Evolutionary conservation across 2,888 invertebrate species (phyloP).

Genomic region (Callimorpha dominula): DNA sequence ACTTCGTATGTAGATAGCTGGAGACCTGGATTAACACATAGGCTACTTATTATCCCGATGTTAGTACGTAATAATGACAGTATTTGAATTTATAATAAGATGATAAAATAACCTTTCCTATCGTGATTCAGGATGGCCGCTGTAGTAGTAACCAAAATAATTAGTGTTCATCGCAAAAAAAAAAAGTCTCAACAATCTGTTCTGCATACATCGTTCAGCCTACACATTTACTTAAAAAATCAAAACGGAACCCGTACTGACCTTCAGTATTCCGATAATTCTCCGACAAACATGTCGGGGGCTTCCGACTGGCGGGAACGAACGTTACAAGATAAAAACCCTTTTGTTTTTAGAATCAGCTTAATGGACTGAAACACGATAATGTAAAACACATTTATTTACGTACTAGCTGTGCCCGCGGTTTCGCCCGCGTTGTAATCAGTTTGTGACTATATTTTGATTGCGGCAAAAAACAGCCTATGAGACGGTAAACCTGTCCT

Average conservation of each 20-base stretch:
- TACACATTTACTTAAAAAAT: constrained; percentile 34
- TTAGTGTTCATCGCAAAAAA: neutral
- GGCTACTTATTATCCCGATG: no score
- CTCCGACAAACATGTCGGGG: constrained; percentile 58
- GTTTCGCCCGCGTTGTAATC: no score
- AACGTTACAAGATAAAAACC: constrained; percentile 58
- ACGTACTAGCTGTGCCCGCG: neutral
- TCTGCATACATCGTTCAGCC: constrained; percentile 16
- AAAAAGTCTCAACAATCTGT: neutral
- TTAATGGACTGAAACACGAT: constrained; percentile 58
- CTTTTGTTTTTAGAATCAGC: constrained; percentile 60
- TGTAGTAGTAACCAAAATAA: neutral
- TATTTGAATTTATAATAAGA: no score
- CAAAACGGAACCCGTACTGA: constrained; percentile 50
- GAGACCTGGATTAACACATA: no score
- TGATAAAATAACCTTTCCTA: neutral
- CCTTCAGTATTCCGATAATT: constrained; percentile 67
- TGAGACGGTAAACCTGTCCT: no score
- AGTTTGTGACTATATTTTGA: no score
- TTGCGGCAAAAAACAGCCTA: no score
- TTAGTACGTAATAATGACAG: no score
- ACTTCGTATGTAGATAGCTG: no score
- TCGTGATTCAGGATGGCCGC: neutral
- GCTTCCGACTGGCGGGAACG: constrained; percentile 70
- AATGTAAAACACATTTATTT: constrained; percentile 36